phyloP scores from a whole-genome alignment of 2,888 invertebrate species.

The Watsonalla binaria region DNA sequence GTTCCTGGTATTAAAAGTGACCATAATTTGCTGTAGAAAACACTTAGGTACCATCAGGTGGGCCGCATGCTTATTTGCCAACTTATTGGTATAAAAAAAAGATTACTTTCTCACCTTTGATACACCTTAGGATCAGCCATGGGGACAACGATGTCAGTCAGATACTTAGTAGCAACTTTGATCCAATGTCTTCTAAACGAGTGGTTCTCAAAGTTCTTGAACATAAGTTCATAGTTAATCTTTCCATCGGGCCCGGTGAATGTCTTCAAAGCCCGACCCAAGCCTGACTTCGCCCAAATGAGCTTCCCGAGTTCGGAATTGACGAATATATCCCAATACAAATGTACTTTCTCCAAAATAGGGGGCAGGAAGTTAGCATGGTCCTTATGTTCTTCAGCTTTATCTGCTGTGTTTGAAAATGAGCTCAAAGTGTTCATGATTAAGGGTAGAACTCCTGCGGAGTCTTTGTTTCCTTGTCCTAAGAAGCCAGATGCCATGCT shows the following conservation, averaged over 20 bases:
- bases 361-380: conserved; percentile 86
- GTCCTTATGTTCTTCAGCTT: conserved; percentile 81
- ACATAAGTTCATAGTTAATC: conserved; percentile 84
- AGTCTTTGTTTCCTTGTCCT: conserved; percentile 62
- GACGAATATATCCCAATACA: conserved; percentile 88
- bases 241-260: conserved; percentile 85
- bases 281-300: conserved; percentile 85
- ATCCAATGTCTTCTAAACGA: conserved; percentile 90
- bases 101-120: conserved; percentile 74
- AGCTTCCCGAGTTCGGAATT: conserved; percentile 88
- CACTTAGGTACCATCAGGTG: too few relatives aligned
- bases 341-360: conserved; percentile 80
- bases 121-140: conserved; percentile 87
- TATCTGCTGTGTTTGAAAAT: conserved; percentile 80
- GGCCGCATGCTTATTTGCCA: too few relatives aligned
- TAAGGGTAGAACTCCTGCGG: conserved; percentile 79
- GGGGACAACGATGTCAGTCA: conserved; percentile 86
- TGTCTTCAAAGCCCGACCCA: conserved; percentile 82
- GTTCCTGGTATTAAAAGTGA: too few relatives aligned
- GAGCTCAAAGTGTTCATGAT: conserved; percentile 82
- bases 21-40: too few relatives aligned
- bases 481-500: conserved; percentile 77
- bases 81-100: neutral
- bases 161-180: conserved; percentile 84
- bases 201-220: conserved; percentile 89